Conservation (phyloP, 2,797 vertebrate species). For the Tenualosa thibaudeaui region DNA sequence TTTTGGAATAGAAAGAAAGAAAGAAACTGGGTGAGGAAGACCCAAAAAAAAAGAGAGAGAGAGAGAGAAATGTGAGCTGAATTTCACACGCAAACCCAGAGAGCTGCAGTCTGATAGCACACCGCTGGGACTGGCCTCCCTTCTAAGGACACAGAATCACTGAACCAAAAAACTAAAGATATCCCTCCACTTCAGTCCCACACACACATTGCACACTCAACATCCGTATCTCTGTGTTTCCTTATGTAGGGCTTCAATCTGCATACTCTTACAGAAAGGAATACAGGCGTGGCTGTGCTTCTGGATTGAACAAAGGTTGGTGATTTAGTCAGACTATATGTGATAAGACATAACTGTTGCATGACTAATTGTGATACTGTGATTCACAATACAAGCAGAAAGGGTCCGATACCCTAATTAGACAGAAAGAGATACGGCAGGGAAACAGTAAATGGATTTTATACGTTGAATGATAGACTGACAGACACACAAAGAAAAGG, state of each 20-base stretch:
- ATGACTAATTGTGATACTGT: background rate
- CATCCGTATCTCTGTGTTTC: background rate
- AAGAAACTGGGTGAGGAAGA: background rate
- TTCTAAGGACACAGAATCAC: background rate
- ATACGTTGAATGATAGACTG: background rate
- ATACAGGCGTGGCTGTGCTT: background rate
- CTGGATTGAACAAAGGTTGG: conserved; percentile 5
- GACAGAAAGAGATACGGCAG: background rate
- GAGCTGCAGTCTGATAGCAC: background rate
- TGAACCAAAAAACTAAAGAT: background rate
- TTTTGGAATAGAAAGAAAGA: background rate
- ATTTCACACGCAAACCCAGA: background rate
- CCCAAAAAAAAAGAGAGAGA: background rate
- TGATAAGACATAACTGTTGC: background rate
- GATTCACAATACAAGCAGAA: background rate
- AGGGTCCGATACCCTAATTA: background rate
- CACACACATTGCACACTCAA: background rate
- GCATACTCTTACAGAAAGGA: background rate
- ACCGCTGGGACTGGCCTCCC: background rate
- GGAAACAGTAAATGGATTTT: background rate
- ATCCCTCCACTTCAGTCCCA: background rate
- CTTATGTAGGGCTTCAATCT: background rate
- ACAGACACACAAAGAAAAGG: background rate
- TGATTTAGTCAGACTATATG: background rate
- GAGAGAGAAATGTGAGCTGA: background rate